Percentiles rank a stretch among this genome's conserved stretches.
These are phyloP conservation scores for Torymus auratus DNA, from an alignment of 2,888 invertebrate genomes.

Conservation along the genomic window DNA sequence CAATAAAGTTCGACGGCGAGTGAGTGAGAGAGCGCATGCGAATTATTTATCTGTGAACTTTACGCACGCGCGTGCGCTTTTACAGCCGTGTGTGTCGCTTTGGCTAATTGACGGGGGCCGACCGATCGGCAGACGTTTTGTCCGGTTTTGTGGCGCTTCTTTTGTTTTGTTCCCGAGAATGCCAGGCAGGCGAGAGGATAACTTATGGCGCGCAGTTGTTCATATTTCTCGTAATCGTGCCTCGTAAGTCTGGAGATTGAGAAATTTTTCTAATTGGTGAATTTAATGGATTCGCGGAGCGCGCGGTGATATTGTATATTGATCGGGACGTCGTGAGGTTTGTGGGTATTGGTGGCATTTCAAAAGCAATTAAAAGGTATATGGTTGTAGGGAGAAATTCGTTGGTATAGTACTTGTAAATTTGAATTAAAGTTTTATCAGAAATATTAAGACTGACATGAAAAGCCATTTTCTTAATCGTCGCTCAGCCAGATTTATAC, in stretches of 20 bases:
- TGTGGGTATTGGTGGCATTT: no score
- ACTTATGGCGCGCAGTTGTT: neutral
- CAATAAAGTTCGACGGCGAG: slow-evolving; percentile 56
- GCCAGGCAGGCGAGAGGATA: neutral
- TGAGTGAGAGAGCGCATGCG: slow-evolving; percentile 44
- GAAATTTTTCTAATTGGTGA: neutral
- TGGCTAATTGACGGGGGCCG: slow-evolving; percentile 41
- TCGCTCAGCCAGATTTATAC: slow-evolving; percentile 4
- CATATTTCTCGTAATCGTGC: slow-evolving; percentile 18
- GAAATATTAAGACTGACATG: neutral
- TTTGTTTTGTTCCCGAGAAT: neutral
- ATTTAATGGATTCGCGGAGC: neutral
- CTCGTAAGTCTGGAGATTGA: slow-evolving; percentile 1
- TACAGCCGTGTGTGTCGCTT: neutral
- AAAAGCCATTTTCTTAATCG: neutral
- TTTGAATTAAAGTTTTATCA: no score
- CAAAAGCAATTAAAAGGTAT: no score
- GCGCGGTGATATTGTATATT: neutral
- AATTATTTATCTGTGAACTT: slow-evolving; percentile 49
- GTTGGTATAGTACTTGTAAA: no score
- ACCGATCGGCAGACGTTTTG: neutral
- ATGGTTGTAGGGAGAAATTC: no score
- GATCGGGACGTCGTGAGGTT: no score
- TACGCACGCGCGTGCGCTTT: slow-evolving; percentile 39
- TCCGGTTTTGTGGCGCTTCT: neutral